Evolutionary conservation across 2,113 vertebrate species (phyloP).

Genomic region (Desmodus rotundus): DNA sequence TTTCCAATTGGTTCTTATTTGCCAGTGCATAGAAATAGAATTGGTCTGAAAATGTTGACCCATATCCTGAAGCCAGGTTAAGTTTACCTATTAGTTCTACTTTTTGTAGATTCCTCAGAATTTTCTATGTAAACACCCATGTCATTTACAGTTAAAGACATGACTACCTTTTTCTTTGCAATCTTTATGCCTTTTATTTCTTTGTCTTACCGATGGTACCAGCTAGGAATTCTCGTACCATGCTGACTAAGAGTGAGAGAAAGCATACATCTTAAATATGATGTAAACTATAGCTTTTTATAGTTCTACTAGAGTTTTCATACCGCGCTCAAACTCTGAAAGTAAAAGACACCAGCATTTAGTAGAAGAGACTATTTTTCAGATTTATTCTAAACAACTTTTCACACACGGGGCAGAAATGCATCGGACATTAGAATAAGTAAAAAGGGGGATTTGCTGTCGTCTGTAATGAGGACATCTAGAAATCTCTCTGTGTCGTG

Average conservation of each 20-base stretch:
- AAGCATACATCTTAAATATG: not conserved
- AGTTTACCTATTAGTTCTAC: not conserved
- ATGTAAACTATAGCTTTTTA: not conserved
- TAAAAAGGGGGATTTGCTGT: not conserved
- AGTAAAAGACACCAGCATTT: not conserved
- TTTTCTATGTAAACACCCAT: not conserved
- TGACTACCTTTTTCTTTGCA: not conserved
- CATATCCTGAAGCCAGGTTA: not conserved
- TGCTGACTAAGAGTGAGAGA: not conserved
- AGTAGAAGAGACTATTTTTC: not conserved
- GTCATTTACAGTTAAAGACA: not conserved
- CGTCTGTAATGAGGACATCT: not conserved
- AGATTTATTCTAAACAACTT: not conserved
- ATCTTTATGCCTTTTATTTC: not conserved
- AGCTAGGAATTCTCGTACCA: not conserved
- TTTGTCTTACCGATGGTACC: not conserved
- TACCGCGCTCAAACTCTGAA: not conserved
- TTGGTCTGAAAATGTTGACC: not conserved
- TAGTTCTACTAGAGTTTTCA: not conserved
- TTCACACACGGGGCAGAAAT: not conserved
- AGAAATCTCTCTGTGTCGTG: not conserved
- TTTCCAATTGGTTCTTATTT: constrained; percentile 3
- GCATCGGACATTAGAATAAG: not conserved
- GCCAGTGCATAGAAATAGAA: not conserved
- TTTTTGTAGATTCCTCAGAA: not conserved